phyloP scores from a whole-genome alignment of 2,888 invertebrate genomes.

The Dioctria linearis region DNA sequence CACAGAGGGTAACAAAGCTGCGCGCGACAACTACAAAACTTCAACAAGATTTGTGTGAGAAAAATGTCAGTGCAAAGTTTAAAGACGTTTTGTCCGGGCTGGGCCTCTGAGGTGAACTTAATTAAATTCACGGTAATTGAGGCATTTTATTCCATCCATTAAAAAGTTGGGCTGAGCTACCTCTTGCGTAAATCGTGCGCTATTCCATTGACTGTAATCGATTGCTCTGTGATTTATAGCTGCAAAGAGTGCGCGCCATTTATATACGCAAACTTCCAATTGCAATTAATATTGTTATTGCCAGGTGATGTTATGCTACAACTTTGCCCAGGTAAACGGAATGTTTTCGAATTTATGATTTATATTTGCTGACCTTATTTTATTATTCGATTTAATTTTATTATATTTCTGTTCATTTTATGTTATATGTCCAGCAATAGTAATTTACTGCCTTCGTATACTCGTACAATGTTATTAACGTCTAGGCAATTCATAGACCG shows the following conservation, averaged over 20 bases:
- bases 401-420: no score
- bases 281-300: no score
- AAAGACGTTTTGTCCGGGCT: background rate
- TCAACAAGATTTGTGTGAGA: slow-evolving; percentile 40
- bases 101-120: slow-evolving; percentile 7
- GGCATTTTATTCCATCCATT: slow-evolving; percentile 6
- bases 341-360: no score
- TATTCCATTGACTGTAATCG: slow-evolving; percentile 34
- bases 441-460: no score
- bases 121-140: slow-evolving; percentile 37
- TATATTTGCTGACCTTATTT: no score
- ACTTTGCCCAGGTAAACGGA: no score
- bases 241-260: background rate
- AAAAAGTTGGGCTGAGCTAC: slow-evolving; percentile 1
- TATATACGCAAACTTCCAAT: no score
- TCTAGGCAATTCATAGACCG: no score
- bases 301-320: no score
- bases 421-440: no score
- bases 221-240: slow-evolving; percentile 21
- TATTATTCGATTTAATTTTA: no score
- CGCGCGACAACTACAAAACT: slow-evolving; percentile 17
- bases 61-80: slow-evolving; percentile 11
- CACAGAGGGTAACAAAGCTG: background rate
- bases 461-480: no score
- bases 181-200: slow-evolving; percentile 26